Evolutionary conservation across 2,113 vertebrate species (phyloP).

Genomic region (Elephas maximus): DNA sequence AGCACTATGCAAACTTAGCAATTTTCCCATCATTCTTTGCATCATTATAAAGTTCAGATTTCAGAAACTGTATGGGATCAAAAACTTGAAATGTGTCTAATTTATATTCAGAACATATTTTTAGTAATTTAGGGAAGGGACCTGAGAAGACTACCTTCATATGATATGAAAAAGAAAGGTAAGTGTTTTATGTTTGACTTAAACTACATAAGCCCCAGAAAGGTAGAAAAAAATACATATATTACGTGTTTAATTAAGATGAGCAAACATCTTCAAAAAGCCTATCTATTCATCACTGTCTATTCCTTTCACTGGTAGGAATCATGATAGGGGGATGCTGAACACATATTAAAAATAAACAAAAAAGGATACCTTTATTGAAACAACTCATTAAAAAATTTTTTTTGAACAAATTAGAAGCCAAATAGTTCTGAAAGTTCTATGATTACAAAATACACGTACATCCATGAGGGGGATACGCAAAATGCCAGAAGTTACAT

Average conservation of each 20-base stretch:
- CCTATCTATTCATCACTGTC: neutral
- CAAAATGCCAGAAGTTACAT: neutral
- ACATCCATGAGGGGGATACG: neutral
- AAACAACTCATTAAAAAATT: neutral
- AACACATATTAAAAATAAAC: neutral
- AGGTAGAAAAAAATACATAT: neutral
- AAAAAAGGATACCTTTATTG: neutral
- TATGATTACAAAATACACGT: conserved; percentile 18
- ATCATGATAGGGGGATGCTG: neutral
- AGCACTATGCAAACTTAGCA: neutral
- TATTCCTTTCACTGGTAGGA: neutral
- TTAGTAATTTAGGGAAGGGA: neutral
- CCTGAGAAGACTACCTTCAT: neutral
- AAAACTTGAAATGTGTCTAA: neutral
- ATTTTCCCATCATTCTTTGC: neutral
- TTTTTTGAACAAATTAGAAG: neutral
- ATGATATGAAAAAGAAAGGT: neutral
- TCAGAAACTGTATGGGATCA: neutral
- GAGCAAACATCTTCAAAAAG: neutral
- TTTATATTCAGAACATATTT: neutral
- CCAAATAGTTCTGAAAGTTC: neutral
- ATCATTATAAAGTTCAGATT: conserved; percentile 2
- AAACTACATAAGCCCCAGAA: neutral
- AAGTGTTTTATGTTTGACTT: neutral
- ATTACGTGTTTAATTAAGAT: conserved; percentile 37